phyloP scores from a whole-genome alignment of 1,140 invertebrate species.

The Steinernema feltiae region DNA sequence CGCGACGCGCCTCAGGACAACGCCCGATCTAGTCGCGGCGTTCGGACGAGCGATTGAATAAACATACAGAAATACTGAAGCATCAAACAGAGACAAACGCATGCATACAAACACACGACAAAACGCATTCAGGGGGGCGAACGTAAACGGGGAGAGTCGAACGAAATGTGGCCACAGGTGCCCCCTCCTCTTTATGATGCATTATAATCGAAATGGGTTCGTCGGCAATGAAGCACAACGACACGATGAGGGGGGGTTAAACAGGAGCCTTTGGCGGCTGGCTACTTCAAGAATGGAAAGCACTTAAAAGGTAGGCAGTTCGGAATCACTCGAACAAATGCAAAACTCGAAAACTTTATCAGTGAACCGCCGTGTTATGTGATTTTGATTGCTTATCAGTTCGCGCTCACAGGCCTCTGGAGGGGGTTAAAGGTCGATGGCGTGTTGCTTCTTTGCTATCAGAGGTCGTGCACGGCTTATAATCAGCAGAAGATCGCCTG shows the following conservation, averaged over 20 bases:
- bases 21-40: neutral
- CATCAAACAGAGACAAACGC: conserved; percentile 11
- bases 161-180: conserved; percentile 13
- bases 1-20: conserved; percentile 1
- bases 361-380: neutral
- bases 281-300: too few species aligned
- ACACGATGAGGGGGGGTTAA: neutral
- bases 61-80: conserved; percentile 11
- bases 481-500: neutral
- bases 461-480: neutral
- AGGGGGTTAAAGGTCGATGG: neutral
- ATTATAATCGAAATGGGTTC: conserved; percentile 18
- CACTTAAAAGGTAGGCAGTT: too few species aligned
- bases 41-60: conserved; percentile 11
- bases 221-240: conserved; percentile 14
- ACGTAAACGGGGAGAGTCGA: neutral
- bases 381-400: neutral
- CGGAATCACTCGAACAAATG: neutral
- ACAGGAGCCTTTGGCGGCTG: neutral
- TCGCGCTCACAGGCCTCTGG: neutral
- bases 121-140: conserved; percentile 7
- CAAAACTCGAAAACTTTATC: too few species aligned
- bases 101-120: conserved; percentile 9
- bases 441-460: conserved; percentile 3
- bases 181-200: conserved; percentile 12